phyloP scores from a whole-genome alignment of 1,140 invertebrate genomes.

The Lucilia sericata region DNA sequence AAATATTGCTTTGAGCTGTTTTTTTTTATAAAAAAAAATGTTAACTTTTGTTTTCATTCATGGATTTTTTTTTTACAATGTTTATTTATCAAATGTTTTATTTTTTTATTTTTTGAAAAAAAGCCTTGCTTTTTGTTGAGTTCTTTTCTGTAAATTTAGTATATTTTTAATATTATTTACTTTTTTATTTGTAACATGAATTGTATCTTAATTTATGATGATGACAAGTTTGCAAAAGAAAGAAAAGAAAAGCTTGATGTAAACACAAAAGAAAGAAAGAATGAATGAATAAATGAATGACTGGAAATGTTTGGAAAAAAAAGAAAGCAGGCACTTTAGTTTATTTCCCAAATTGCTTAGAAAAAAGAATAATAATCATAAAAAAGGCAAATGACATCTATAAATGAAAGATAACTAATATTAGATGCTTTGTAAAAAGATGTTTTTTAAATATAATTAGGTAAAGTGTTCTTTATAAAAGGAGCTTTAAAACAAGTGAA shows the following conservation, averaged over 20 bases:
- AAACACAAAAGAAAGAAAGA: background rate
- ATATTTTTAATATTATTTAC: background rate
- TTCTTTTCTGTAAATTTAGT: background rate
- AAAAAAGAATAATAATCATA: background rate
- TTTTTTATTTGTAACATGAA: constrained; percentile 5
- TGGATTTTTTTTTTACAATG: background rate
- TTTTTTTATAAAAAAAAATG: background rate
- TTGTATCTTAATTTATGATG: constrained; percentile 6
- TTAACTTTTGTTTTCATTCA: background rate
- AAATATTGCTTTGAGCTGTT: background rate
- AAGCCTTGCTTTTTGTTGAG: background rate
- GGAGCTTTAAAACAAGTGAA: too few species aligned
- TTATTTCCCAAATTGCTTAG: background rate
- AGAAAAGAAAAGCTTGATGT: too few species aligned
- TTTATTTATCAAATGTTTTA: background rate
- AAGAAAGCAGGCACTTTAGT: background rate
- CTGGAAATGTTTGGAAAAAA: background rate
- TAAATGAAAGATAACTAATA: background rate
- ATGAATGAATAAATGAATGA: background rate
- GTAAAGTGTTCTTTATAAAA: too few species aligned
- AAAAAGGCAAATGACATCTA: constrained; percentile 5
- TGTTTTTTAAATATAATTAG: too few species aligned
- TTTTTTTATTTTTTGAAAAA: background rate
- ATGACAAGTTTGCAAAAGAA: background rate
- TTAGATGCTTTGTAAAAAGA: background rate